Conservation (phyloP, 2,797 vertebrate genomes). For the Steatocranus sp. region DNA sequence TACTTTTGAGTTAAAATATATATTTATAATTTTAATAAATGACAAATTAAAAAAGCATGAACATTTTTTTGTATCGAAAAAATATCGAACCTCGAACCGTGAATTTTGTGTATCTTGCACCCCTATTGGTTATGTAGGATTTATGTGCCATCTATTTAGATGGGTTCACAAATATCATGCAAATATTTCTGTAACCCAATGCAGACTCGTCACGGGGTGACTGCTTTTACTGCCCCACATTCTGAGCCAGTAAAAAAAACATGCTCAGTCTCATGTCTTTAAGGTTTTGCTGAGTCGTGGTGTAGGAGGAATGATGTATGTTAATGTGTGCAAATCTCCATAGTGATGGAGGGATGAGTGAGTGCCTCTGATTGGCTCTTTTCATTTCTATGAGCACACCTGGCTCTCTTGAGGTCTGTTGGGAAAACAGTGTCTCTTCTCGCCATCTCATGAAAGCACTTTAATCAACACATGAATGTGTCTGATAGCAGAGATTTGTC, state of each 20-base stretch:
- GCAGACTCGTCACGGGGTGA: neutral
- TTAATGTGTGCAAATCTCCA: slow-evolving; percentile 60
- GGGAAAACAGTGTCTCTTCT: slow-evolving; percentile 1
- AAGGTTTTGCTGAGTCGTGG: neutral
- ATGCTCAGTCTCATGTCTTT: neutral
- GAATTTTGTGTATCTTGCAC: no score
- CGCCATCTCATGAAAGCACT: neutral
- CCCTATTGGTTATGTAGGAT: neutral
- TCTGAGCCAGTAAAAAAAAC: neutral
- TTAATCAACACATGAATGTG: slow-evolving; percentile 3
- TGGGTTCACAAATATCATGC: neutral
- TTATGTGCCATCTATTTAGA: neutral
- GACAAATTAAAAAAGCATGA: no score
- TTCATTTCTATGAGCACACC: slow-evolving; percentile 47
- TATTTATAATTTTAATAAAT: no score
- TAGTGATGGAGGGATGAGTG: slow-evolving; percentile 49
- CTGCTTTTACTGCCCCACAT: neutral
- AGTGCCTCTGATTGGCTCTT: slow-evolving; percentile 26
- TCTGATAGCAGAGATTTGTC: neutral
- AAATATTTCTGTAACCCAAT: neutral
- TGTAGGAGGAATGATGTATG: slow-evolving; percentile 30
- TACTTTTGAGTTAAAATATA: no score
- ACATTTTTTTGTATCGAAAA: no score
- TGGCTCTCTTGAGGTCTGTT: slow-evolving; percentile 46
- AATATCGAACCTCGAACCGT: no score